Conservation (phyloP, 2,888 invertebrate genomes). For the Apocheima hispidaria region DNA sequence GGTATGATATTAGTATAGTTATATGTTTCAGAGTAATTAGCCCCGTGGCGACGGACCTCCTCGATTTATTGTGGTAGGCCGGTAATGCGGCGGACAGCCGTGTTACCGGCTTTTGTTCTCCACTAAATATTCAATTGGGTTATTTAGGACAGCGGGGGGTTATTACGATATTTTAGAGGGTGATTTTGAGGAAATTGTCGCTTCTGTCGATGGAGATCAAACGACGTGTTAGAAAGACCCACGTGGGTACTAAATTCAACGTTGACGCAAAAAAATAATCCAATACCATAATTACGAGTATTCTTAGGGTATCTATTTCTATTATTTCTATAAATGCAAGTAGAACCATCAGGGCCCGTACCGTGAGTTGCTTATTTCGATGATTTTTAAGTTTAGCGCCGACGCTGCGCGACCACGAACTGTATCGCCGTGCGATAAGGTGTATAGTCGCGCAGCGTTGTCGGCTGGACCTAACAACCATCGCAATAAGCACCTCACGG, state of each 20-base stretch:
- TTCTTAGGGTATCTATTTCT: too few relatives aligned
- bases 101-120: slow-evolving; percentile 82
- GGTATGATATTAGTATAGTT: slow-evolving; percentile 1
- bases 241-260: background rate
- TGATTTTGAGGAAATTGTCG: slow-evolving; percentile 39
- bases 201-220: slow-evolving; percentile 32
- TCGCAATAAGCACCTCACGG: too few relatives aligned
- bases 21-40: slow-evolving; percentile 75
- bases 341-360: too few relatives aligned
- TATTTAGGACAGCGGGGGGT: slow-evolving; percentile 31
- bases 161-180: slow-evolving; percentile 47
- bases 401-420: too few relatives aligned
- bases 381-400: too few relatives aligned
- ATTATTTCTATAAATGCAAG: too few relatives aligned
- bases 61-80: slow-evolving; percentile 83
- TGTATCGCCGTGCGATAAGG: too few relatives aligned
- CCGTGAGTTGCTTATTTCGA: too few relatives aligned
- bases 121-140: slow-evolving; percentile 76
- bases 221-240: slow-evolving; percentile 8
- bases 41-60: slow-evolving; percentile 83
- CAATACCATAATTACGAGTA: too few relatives aligned
- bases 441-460: too few relatives aligned
- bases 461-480: too few relatives aligned
- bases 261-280: too few relatives aligned
- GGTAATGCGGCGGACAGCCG: slow-evolving; percentile 83